Base-by-base conservation (phyloP, 1,140 invertebrate genomes). In the Ctenoplectra terminalis region DNA sequence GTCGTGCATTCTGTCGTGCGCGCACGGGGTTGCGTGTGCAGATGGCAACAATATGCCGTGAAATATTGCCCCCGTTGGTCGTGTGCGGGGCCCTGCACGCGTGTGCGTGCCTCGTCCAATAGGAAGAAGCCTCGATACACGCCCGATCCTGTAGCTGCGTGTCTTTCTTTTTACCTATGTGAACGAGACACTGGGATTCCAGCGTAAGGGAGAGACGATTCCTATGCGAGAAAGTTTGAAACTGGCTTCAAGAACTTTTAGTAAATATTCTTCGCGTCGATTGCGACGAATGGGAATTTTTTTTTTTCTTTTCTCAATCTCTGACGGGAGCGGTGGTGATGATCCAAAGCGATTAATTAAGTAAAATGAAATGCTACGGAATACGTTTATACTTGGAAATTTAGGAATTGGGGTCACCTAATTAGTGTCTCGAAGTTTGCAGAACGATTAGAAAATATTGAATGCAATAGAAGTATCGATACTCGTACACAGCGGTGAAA, bases 41-140 rank as follows among this genome's bases (percentile, higher is more conserved):
- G 93, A 94, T 94, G 93, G 93, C 93, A 94, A 93, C 93, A 93
- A 94, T 93, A 91, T 92, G 90, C 91, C 80, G 83, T 94, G 92
- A 94, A 93, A 93, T 94, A 94, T 94, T 93, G 92, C 91, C 87
- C 66, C 64, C 61, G 83, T 66, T 73, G 76, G 73, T 86, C 85
- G 70, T 85, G 72, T 74, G 75, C 84, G 71, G 72, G 40, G 79
- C 66, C 60, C 26, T 54, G 64, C 63, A 81, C 66, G 43, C 83
- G 76, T 74, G 80, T 83, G 81, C 67, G 83, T 71, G 31, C 17
- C 11, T 40, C 26, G 26, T 60, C 60, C n/a, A 43, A 54, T 64
- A 31, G 43, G 46, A 71, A 37, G 29, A 37, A 17, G 43, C 37
- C 43, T 46, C 60, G 50, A 54, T 64, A 52, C 67, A 67, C 64